A percentile compares a stretch with the other conserved stretches of the same genome.
These are phyloP conservation scores for Sandelia bainsii DNA, from an alignment of 2,797 vertebrate species.

Conservation along the genomic window DNA sequence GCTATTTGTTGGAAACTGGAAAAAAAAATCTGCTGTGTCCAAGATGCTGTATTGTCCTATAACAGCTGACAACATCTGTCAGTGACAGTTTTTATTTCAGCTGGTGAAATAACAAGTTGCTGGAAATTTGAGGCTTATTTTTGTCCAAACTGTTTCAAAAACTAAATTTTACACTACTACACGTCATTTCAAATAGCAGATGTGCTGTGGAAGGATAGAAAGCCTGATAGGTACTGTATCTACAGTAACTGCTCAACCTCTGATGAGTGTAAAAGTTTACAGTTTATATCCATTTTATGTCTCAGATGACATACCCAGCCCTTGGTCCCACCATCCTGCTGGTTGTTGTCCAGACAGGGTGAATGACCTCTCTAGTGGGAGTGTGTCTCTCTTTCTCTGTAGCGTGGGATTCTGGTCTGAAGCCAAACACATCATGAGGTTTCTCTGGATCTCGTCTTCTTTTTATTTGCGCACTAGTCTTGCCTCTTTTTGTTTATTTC, in stretches of 20 bases:
- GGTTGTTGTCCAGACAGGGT: conserved; percentile 28
- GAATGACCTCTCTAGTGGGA: conserved; percentile 30
- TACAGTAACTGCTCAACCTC: background rate
- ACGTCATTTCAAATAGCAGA: background rate
- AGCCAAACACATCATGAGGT: conserved; percentile 56
- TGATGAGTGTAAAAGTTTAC: background rate
- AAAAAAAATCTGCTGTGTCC: too few species aligned
- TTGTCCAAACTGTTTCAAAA: background rate
- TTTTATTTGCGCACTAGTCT: conserved; percentile 40
- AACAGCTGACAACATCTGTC: background rate
- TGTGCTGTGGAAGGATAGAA: background rate
- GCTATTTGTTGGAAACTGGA: too few species aligned
- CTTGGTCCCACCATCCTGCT: background rate
- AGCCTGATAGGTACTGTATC: background rate
- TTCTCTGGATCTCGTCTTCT: conserved; percentile 47
- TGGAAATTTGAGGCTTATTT: background rate
- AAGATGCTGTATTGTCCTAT: too few species aligned
- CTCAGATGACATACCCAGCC: background rate
- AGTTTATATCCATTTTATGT: background rate
- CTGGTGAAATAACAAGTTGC: too few species aligned
- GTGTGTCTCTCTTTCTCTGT: conserved; percentile 17
- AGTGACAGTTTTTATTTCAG: background rate
- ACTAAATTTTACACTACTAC: background rate
- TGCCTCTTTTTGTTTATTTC: conserved; percentile 47
- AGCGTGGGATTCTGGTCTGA: conserved; percentile 69